Evolutionary conservation across 2,113 vertebrate genomes (phyloP).

Genomic region (Melanocharis versteri): DNA sequence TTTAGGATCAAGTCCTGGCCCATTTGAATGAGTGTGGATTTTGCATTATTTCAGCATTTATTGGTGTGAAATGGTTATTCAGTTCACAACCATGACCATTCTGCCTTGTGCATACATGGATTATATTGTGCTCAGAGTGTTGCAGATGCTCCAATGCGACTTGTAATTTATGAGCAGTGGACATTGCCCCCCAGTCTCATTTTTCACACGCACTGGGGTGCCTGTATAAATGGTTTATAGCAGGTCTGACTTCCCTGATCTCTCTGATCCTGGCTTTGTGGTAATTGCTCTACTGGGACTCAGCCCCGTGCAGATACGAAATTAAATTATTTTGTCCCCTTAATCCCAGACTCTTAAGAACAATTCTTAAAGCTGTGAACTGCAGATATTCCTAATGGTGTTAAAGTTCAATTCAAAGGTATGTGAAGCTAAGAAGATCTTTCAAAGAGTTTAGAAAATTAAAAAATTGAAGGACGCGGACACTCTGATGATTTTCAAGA

Average conservation of each 20-base stretch:
- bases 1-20: not conserved
- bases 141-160: not conserved
- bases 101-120: not conserved
- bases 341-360: not conserved
- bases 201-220: not conserved
- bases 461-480: not conserved
- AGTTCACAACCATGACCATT: not conserved
- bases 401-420: not conserved
- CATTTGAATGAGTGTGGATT: too few species aligned
- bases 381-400: not conserved
- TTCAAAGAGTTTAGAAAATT: not conserved
- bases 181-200: not conserved
- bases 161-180: not conserved
- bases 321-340: not conserved
- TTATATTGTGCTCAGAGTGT: not conserved
- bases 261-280: not conserved
- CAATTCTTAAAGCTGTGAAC: not conserved
- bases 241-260: not conserved
- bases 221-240: not conserved
- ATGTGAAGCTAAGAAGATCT: not conserved
- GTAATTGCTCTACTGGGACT: not conserved
- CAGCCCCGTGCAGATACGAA: not conserved
- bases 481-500: not conserved
- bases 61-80: not conserved
- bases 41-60: not conserved